Evolutionary conservation across 2,888 invertebrate genomes (phyloP).

Genomic region (Chaetogeoica ovagalla): DNA sequence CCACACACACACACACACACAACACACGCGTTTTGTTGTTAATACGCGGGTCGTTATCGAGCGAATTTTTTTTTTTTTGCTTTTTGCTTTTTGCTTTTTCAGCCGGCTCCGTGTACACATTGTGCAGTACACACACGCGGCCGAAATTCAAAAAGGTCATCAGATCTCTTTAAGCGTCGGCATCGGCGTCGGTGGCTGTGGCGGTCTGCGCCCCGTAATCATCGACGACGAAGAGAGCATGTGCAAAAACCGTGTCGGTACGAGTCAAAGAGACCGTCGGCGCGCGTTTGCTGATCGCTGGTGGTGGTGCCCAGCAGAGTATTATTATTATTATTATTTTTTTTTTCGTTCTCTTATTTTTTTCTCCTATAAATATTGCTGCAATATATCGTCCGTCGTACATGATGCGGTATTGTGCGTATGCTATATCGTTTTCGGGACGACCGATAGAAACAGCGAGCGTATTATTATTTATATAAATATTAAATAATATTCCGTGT

Average conservation of each 20-base stretch:
- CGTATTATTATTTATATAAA: neutral
- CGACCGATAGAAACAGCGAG: neutral
- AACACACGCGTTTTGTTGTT: too few relatives aligned
- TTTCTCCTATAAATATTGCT: neutral
- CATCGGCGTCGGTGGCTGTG: neutral
- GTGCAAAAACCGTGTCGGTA: constrained; percentile 46
- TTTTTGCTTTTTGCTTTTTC: neutral
- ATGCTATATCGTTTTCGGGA: neutral
- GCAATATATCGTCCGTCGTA: too few relatives aligned
- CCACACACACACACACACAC: too few relatives aligned
- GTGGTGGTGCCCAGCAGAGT: neutral
- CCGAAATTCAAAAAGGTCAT: constrained; percentile 28
- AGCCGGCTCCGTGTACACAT: constrained; percentile 13
- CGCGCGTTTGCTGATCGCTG: neutral
- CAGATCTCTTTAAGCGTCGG: constrained; percentile 19
- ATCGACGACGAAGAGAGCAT: constrained; percentile 25
- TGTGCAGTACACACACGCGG: too few relatives aligned
- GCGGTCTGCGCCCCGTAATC: constrained; percentile 15
- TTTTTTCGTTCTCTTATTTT: too few relatives aligned
- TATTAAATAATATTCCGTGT: too few relatives aligned
- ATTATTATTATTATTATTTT: too few relatives aligned
- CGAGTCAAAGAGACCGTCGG: constrained; percentile 30
- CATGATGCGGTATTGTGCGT: too few relatives aligned
- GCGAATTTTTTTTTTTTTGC: constrained; percentile 6
- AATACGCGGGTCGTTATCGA: neutral